Evolutionary conservation across 2,797 vertebrate genomes (phyloP).

Genomic region (Meda fulgida): DNA sequence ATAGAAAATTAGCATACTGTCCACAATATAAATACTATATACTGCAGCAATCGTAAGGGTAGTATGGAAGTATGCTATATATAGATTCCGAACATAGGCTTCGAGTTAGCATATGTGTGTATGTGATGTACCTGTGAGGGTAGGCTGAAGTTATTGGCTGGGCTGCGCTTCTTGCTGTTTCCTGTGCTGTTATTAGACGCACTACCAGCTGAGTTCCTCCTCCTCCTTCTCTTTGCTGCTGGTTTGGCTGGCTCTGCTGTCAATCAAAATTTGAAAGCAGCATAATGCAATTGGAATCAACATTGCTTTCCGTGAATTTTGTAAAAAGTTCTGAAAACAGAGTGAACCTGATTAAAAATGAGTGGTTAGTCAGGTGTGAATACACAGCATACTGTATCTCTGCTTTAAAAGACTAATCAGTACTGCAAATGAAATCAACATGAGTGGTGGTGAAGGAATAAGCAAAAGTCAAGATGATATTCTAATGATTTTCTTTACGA

Average conservation of each 20-base stretch:
- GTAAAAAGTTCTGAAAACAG: neutral
- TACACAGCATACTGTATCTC: neutral
- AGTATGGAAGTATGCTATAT: neutral
- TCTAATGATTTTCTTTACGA: neutral
- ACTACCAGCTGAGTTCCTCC: conserved; percentile 98
- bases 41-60: neutral
- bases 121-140: conserved; percentile 91
- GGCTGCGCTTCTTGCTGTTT: conserved; percentile 99
- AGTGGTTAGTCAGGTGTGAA: neutral
- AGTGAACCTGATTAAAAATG: neutral
- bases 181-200: conserved; percentile 94
- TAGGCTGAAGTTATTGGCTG: conserved; percentile 95
- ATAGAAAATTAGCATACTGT: neutral
- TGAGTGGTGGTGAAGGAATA: neutral
- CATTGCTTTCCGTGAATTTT: neutral
- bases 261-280: conserved; percentile 35
- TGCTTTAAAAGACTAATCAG: conserved; percentile 12
- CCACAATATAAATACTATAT: neutral
- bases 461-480: neutral
- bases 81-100: neutral
- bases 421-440: neutral
- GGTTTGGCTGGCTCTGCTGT: conserved; percentile 94
- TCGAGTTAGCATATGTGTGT: neutral
- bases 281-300: conserved; percentile 3
- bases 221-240: conserved; percentile 95